Evolutionary conservation across 2,797 vertebrate species (phyloP).

Genomic region (Eleutherodactylus coqui): DNA sequence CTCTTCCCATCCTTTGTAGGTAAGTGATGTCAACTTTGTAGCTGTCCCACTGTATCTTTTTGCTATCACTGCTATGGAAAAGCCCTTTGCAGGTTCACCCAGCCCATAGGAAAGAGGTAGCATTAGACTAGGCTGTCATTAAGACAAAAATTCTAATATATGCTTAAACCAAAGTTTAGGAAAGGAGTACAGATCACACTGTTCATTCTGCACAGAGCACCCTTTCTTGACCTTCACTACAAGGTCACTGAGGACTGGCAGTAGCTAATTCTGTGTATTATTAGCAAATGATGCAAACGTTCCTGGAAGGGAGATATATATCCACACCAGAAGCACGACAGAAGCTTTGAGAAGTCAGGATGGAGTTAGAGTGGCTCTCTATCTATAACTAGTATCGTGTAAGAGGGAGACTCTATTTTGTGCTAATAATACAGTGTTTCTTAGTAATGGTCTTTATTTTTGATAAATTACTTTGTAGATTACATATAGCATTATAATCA

Average conservation of each 20-base stretch:
- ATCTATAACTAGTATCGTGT: background rate
- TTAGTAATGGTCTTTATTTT: background rate
- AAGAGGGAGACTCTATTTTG: background rate
- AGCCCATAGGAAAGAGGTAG: background rate
- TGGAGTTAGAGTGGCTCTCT: background rate
- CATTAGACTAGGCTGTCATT: background rate
- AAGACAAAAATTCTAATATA: background rate
- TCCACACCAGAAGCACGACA: slow-evolving; percentile 19
- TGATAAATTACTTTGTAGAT: background rate
- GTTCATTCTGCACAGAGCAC: background rate
- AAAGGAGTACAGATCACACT: background rate
- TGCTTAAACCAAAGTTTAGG: background rate
- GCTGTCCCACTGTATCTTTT: background rate
- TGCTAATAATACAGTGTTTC: background rate
- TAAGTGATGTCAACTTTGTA: too few relatives aligned
- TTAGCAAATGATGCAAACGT: slow-evolving; percentile 57
- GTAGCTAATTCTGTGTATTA: slow-evolving; percentile 50
- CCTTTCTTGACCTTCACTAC: slow-evolving; percentile 33
- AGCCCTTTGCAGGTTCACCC: background rate
- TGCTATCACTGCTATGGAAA: too few relatives aligned
- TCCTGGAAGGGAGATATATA: slow-evolving; percentile 47
- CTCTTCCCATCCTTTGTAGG: background rate
- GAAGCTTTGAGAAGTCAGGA: slow-evolving; percentile 3
- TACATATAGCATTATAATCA: too few relatives aligned
- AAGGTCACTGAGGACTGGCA: slow-evolving; percentile 44